A percentile compares a stretch with the other conserved stretches of the same genome.
Evolutionary conservation across 2,888 invertebrate species (phyloP).

Genomic region (Zele albiditarsus): DNA sequence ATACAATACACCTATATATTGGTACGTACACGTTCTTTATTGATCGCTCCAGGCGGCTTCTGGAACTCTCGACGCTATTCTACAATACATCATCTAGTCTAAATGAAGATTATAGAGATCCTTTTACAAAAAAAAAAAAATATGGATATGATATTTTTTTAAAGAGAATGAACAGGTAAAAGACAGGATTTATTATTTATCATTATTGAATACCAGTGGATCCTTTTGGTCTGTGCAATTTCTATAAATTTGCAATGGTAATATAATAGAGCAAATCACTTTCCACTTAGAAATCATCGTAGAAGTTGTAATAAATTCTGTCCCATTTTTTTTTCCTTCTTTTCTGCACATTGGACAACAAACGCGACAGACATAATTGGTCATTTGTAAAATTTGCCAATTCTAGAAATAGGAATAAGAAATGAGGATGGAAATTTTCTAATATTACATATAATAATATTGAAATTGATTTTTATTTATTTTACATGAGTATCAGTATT

Average conservation of each 20-base stretch:
- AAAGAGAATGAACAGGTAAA: background rate
- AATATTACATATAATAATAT: background rate
- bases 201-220: too few species aligned
- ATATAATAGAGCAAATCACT: too few species aligned
- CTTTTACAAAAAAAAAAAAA: background rate
- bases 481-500: background rate
- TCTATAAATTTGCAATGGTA: too few species aligned
- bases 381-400: too few species aligned
- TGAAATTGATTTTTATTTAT: background rate
- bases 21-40: conserved; percentile 39
- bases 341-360: too few species aligned
- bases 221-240: too few species aligned
- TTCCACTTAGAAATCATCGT: too few species aligned
- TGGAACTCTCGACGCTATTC: conserved; percentile 9
- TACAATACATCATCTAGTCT: background rate
- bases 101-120: background rate
- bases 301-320: too few species aligned
- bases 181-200: too few species aligned
- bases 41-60: conserved; percentile 25
- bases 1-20: conserved; percentile 37
- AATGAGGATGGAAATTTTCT: background rate
- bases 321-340: too few species aligned
- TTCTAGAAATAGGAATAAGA: background rate
- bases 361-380: too few species aligned
- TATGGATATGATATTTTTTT: background rate